Percentiles rank a stretch among this genome's conserved stretches.
phyloP scores from a whole-genome alignment of 2,888 invertebrate species.

The Rhynchonema sp. region DNA sequence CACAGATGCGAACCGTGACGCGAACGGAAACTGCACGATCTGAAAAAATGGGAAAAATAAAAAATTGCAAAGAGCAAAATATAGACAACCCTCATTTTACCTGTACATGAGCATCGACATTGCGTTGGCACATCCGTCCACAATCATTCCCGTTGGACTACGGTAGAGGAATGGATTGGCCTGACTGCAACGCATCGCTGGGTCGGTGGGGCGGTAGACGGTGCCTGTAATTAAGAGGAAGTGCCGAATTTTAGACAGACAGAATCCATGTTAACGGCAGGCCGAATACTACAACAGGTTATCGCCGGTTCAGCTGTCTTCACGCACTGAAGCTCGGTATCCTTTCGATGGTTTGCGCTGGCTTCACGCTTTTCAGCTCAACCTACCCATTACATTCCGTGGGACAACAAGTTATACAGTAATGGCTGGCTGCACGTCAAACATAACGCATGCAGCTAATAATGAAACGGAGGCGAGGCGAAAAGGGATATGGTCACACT shows the following conservation, averaged over 20 bases:
- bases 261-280: no score
- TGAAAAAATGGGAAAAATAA: not conserved
- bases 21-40: not conserved
- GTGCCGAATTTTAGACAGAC: no score
- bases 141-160: not conserved
- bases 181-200: not conserved
- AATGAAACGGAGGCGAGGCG: no score
- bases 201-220: not conserved
- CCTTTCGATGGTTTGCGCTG: not conserved
- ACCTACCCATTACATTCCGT: not conserved
- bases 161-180: not conserved
- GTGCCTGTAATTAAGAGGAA: not conserved
- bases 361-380: not conserved
- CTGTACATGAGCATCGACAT: not conserved
- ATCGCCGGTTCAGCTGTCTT: no score
- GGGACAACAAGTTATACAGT: not conserved
- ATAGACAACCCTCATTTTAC: not conserved
- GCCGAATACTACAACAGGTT: no score
- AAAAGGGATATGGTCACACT: no score
- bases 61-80: not conserved
- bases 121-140: not conserved
- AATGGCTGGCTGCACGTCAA: no score
- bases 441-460: no score
- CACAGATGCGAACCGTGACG: not conserved
- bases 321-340: no score